These are phyloP conservation scores for Chamaetylas fuelleborni DNA, from an alignment of 2,113 vertebrate genomes.

Conservation along the genomic window DNA sequence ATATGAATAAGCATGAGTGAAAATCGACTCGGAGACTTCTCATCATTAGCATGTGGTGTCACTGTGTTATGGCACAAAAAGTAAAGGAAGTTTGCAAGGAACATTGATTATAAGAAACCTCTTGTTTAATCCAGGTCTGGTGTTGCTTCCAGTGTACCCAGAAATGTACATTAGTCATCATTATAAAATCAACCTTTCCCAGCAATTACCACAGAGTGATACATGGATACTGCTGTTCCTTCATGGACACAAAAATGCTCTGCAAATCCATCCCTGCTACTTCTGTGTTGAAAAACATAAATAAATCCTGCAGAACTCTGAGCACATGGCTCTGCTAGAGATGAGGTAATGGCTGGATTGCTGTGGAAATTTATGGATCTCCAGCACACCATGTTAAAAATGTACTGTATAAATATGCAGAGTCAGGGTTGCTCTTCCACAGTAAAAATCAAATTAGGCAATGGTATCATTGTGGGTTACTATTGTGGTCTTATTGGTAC, in stretches of 20 bases:
- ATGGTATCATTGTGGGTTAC: not conserved
- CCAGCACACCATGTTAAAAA: not conserved
- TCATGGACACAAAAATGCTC: not conserved
- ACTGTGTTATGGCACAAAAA: not conserved
- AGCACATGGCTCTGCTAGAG: not conserved
- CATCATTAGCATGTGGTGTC: not conserved
- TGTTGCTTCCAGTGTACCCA: not conserved
- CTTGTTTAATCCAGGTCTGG: not conserved
- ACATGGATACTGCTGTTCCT: not conserved
- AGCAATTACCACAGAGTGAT: not conserved
- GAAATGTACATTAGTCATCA: not conserved
- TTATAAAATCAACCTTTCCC: not conserved
- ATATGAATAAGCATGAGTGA: not conserved
- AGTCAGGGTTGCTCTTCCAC: not conserved
- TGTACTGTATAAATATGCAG: not conserved
- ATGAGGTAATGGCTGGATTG: constrained; percentile 27
- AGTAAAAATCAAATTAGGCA: not conserved
- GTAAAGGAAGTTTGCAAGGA: not conserved
- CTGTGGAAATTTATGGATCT: constrained; percentile 9
- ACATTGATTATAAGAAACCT: not conserved
- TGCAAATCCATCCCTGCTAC: not conserved
- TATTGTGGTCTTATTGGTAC: not conserved
- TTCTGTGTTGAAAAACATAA: not conserved
- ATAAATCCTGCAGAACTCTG: constrained; percentile 25
- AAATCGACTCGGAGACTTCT: not conserved